A percentile compares a stretch with the other conserved stretches of the same genome.
Conservation (phyloP, 2,113 vertebrate genomes). For the Chionodraco myersi region DNA sequence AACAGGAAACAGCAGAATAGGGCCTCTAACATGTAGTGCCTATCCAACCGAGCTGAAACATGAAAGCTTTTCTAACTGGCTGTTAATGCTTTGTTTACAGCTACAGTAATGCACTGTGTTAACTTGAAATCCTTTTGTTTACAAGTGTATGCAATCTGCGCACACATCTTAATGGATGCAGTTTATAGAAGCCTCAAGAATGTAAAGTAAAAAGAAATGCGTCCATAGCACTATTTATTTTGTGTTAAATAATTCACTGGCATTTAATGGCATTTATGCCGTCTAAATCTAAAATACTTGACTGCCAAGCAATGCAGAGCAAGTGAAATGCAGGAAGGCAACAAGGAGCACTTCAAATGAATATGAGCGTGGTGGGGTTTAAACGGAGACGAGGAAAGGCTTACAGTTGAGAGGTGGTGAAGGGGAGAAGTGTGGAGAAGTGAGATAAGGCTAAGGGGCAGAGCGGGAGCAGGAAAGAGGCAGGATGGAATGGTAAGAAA, state of each 20-base stretch:
- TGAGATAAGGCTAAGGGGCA: slow-evolving; percentile 57
- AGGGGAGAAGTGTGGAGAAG: slow-evolving; percentile 38
- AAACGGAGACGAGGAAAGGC: slow-evolving; percentile 1
- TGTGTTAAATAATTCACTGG: too few species aligned
- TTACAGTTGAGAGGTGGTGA: background rate
- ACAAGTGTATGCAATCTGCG: background rate
- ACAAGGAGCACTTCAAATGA: background rate
- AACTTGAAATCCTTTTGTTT: background rate
- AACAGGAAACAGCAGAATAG: too few species aligned
- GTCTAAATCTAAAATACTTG: background rate
- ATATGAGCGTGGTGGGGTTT: background rate
- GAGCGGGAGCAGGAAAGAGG: slow-evolving; percentile 14
- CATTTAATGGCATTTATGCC: too few species aligned
- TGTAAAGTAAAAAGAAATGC: background rate
- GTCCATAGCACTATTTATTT: background rate
- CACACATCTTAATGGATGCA: background rate
- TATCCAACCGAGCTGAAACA: background rate
- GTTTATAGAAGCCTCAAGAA: background rate
- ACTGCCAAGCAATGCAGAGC: background rate
- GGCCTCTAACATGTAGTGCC: background rate
- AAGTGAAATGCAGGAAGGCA: background rate
- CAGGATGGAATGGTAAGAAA: slow-evolving; percentile 17
- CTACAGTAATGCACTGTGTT: too few species aligned
- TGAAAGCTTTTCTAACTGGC: background rate
- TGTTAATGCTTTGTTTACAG: background rate